Percentiles rank a stretch among this genome's conserved stretches.
These are phyloP conservation scores for Drosophila aff. DNA, from an alignment of 1,140 invertebrate species.

Conservation along the genomic window DNA sequence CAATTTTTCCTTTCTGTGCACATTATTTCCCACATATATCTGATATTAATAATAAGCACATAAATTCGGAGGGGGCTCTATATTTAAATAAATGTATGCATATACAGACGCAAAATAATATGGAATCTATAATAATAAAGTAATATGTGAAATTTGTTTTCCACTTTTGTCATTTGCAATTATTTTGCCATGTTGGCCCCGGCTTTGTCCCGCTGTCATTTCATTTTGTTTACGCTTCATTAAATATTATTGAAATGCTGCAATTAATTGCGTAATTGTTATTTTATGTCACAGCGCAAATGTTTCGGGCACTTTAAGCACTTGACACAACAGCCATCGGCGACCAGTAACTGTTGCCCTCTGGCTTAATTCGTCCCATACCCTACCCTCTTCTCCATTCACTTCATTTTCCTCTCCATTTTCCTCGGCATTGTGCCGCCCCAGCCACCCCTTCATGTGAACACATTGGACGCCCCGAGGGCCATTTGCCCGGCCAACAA, in stretches of 20 bases:
- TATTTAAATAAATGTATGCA: constrained; percentile 22
- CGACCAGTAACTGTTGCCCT: constrained; percentile 45
- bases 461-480: constrained; percentile 22
- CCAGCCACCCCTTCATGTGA: constrained; percentile 4
- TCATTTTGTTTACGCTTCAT: constrained; percentile 81
- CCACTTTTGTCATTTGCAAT: constrained; percentile 68
- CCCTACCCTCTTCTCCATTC: constrained; percentile 8
- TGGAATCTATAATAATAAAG: constrained; percentile 27
- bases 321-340: constrained; percentile 62
- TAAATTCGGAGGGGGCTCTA: constrained; percentile 22
- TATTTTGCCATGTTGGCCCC: constrained; percentile 67
- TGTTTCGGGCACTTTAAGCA: constrained; percentile 65
- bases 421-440: constrained; percentile 5
- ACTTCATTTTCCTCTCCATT: constrained; percentile 19
- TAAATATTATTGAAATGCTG: constrained; percentile 83
- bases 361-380: constrained; percentile 28
- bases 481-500: constrained; percentile 64
- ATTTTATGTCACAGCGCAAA: constrained; percentile 71
- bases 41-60: constrained; percentile 29
- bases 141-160: constrained; percentile 49
- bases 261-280: constrained; percentile 83
- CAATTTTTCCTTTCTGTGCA: constrained; percentile 12
- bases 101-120: constrained; percentile 12
- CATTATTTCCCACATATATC: constrained; percentile 20
- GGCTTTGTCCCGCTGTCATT: constrained; percentile 62